Evolutionary conservation across 2,797 vertebrate species (phyloP), one percentile per base, ranked within the genome.

Genomic region (Nasua narica): DNA sequence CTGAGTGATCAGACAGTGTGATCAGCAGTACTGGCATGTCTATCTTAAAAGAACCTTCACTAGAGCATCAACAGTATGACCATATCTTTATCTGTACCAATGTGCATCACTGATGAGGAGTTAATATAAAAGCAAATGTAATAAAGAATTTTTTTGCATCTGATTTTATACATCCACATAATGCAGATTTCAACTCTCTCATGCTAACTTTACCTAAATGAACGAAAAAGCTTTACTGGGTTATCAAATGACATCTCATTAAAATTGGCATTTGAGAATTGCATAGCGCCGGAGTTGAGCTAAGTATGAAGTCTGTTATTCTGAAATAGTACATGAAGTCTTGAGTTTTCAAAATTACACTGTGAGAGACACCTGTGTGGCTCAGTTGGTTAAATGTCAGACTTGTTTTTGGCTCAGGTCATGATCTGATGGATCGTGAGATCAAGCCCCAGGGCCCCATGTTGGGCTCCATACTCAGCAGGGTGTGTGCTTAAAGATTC

Each of bases 201-300:
- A 48, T 60, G 76, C 1, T 60, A 79, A 83, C 27, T 48, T 78
- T 76, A 76, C 52, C 83, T 89, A 87, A 48, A 89, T 79, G 62
- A 91, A 69, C 27, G 37, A 91, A 37, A 60, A 89, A 50, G 21
- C 21, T 65, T 60, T 83, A 90, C 14, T 60, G 35, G 89, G 12
- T 89, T 91, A 93, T 52, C 43, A 88, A 52, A 79, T 83, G 84
- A 56, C 7, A 86, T 29, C 40, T 94, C 78, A 91, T 86, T 96
- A 90, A 86, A 91, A 82, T 15, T 93, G 43, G 27, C 83, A 82
- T 95, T 93, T 91, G 13, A 82, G 40, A 93, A 46, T 48, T 92
- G 40, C 58, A 58, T 37, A 90, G 35, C 60, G 18, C 29, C 25
- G 90, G 62, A 54, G 52, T 91, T 60, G 77, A 58, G 40, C 84